Percentiles rank a stretch among this genome's conserved stretches.
Conservation (phyloP, 2,113 vertebrate species). For the Fregata magnificens region DNA sequence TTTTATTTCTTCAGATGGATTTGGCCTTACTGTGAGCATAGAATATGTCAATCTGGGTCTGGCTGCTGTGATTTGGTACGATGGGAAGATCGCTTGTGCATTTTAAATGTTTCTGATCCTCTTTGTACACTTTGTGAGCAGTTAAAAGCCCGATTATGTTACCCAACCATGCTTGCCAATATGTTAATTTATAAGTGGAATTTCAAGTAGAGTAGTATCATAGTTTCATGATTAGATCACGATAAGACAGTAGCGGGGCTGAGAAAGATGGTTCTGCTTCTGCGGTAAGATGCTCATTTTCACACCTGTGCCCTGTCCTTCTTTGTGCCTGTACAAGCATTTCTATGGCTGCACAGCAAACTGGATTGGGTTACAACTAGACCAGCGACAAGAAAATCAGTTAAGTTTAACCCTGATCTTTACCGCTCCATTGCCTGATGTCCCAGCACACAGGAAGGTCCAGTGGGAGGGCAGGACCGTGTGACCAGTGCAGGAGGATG, state of each 20-base stretch:
- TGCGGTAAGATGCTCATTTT: neutral
- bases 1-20: neutral
- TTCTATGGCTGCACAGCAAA: neutral
- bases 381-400: neutral
- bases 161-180: neutral
- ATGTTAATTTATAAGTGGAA: neutral
- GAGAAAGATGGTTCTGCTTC: neutral
- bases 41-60: neutral
- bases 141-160: neutral
- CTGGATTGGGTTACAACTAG: neutral
- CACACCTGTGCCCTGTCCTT: neutral
- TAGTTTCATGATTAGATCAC: neutral
- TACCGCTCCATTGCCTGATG: fast-evolving
- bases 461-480: neutral
- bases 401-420: neutral
- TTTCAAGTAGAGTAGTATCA: neutral
- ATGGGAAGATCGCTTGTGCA: neutral
- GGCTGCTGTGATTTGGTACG: neutral
- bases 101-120: neutral
- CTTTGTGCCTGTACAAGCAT: neutral
- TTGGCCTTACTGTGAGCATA: neutral
- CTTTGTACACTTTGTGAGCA: neutral
- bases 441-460: neutral
- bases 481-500: neutral
- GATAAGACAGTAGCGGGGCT: neutral